Conservation (phyloP, 2,113 vertebrate species). For the Halcyon senegalensis region DNA sequence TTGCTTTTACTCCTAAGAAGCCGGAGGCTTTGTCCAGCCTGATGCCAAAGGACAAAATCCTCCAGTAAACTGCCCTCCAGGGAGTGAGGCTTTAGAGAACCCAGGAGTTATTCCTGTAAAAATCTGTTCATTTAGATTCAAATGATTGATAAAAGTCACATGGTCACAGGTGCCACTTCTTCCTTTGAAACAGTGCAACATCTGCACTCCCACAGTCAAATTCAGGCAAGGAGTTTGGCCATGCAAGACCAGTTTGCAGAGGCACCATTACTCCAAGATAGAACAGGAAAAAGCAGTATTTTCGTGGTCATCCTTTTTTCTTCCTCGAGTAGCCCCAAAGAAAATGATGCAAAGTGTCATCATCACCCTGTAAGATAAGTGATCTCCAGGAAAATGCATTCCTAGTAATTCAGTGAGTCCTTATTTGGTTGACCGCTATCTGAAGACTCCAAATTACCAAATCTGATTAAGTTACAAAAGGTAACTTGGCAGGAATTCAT, state of each 20-base stretch:
- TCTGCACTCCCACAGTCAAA: background rate
- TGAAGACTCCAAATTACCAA: slow-evolving; percentile 36
- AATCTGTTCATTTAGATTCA: background rate
- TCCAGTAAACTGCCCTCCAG: background rate
- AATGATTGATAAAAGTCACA: background rate
- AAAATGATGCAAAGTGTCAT: background rate
- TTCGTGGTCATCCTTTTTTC: background rate
- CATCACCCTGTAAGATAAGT: background rate
- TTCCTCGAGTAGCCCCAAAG: background rate
- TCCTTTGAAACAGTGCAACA: background rate
- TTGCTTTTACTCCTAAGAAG: background rate
- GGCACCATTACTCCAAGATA: background rate
- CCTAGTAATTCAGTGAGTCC: background rate
- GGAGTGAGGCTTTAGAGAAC: background rate
- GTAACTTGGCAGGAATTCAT: slow-evolving; percentile 51
- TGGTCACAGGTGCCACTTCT: background rate
- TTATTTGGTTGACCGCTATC: slow-evolving; percentile 24
- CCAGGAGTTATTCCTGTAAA: background rate
- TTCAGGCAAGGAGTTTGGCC: background rate
- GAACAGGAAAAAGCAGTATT: background rate
- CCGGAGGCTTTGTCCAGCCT: background rate
- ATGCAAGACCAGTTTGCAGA: fast-evolving
- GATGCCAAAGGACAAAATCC: background rate
- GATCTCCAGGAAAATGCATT: slow-evolving; percentile 11
- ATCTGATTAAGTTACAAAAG: slow-evolving; percentile 50